phyloP scores from a whole-genome alignment of 2,888 invertebrate genomes.

The Tipula unca region DNA sequence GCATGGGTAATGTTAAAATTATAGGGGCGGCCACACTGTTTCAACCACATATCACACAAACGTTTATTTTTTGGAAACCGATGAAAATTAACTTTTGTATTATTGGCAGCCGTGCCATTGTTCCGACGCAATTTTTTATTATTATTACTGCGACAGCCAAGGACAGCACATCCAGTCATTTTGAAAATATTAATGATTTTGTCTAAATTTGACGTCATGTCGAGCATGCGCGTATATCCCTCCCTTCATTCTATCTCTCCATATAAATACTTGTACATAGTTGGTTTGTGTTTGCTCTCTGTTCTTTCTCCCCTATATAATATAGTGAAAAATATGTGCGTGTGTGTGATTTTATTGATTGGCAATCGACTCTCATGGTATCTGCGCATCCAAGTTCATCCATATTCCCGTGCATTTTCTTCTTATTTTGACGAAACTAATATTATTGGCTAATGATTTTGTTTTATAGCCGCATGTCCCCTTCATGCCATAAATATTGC shows the following conservation, averaged over 20 bases:
- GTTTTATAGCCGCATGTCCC: not conserved
- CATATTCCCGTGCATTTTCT: not conserved
- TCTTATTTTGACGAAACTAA: not conserved
- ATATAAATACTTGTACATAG: too few relatives aligned
- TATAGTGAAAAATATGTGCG: not conserved
- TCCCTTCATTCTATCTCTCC: not conserved
- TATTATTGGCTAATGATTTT: not conserved
- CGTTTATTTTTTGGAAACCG: not conserved
- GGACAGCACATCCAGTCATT: not conserved
- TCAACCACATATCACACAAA: not conserved
- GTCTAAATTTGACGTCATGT: slow-evolving; percentile 2
- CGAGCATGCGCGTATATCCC: not conserved
- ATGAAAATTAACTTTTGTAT: not conserved
- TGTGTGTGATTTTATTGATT: not conserved
- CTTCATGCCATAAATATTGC: not conserved
- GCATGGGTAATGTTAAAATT: not conserved
- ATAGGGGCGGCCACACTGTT: not conserved
- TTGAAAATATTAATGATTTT: not conserved
- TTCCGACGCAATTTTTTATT: not conserved
- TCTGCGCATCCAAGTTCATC: not conserved
- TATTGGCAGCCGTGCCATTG: not conserved
- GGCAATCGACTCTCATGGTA: not conserved
- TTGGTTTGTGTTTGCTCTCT: too few relatives aligned
- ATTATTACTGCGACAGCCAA: not conserved
- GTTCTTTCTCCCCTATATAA: too few relatives aligned